phyloP scores from a whole-genome alignment of 1,140 invertebrate species.

The Conus ventricosus region DNA sequence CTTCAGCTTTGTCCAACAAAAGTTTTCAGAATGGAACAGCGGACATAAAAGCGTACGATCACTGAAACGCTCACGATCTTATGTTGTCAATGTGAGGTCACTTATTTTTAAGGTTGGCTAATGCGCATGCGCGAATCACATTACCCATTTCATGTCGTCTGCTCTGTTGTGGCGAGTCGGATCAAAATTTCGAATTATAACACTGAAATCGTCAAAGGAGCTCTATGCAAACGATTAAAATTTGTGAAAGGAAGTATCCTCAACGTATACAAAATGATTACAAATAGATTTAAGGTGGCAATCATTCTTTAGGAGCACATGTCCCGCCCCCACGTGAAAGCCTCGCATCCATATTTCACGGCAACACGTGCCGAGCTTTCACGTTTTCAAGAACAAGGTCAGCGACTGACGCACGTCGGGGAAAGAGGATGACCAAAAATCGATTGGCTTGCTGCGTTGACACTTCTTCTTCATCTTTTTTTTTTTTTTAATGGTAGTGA shows the following conservation, averaged over 20 bases:
- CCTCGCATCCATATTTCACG: neutral
- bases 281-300: neutral
- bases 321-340: neutral
- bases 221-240: too few species aligned
- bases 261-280: neutral
- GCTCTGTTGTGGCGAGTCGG: neutral
- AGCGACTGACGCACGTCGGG: neutral
- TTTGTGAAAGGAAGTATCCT: neutral
- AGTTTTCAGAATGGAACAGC: too few species aligned
- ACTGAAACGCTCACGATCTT: too few species aligned
- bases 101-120: neutral
- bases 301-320: neutral
- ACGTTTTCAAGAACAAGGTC: constrained; percentile 37
- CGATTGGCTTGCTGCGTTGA: too few species aligned
- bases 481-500: too few species aligned
- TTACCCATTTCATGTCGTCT: neutral
- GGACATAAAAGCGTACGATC: too few species aligned
- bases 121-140: neutral
- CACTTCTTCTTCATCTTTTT: too few species aligned
- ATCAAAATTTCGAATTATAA: too few species aligned
- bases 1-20: neutral
- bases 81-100: too few species aligned
- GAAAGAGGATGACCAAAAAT: too few species aligned
- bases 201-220: neutral
- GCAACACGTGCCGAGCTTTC: constrained; percentile 22